phyloP scores from a whole-genome alignment of 2,113 vertebrate species.

The Pteruthius melanotis region DNA sequence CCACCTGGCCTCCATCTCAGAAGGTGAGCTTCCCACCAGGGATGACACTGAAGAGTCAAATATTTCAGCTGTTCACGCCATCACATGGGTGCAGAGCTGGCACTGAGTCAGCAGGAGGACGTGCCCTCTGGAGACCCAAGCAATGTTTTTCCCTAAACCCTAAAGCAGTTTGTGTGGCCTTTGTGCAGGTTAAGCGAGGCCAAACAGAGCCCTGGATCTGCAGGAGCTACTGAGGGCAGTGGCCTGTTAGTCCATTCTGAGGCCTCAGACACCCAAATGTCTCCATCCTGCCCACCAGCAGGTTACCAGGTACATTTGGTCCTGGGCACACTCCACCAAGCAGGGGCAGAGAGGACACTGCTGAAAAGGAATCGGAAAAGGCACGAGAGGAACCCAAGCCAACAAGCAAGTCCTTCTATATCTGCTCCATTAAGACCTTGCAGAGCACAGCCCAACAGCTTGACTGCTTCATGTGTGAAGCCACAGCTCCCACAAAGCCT shows the following conservation, averaged over 20 bases:
- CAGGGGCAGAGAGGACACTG: neutral
- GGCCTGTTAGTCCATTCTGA: neutral
- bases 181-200: neutral
- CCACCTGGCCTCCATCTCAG: neutral
- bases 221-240: neutral
- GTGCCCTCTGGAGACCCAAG: neutral
- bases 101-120: neutral
- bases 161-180: neutral
- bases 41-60: neutral
- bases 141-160: neutral
- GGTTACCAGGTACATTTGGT: neutral
- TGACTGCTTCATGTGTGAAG: neutral
- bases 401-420: neutral
- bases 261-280: neutral
- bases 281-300: neutral
- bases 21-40: neutral
- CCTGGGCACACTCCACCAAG: neutral
- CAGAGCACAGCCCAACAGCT: neutral
- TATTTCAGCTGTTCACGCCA: neutral
- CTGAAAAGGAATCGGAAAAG: neutral
- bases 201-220: neutral
- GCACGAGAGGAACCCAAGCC: neutral
- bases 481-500: neutral
- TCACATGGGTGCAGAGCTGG: neutral
- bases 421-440: neutral